phyloP scores from a whole-genome alignment of 2,888 invertebrate genomes.

The Melangyna quadrimaculata region DNA sequence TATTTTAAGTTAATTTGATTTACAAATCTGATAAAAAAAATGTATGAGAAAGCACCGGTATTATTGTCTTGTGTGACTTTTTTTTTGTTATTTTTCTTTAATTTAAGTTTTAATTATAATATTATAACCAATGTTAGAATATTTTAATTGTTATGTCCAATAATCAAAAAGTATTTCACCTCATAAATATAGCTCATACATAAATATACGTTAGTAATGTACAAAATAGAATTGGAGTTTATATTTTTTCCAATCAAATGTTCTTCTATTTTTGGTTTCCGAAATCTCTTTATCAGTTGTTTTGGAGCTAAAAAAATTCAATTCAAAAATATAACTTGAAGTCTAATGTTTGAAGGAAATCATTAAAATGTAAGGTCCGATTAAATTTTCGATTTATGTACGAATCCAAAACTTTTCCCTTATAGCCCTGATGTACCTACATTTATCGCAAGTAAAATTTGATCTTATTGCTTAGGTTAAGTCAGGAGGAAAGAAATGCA shows the following conservation, averaged over 20 bases:
- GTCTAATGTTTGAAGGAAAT: too few relatives aligned
- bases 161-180: not conserved
- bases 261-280: not conserved
- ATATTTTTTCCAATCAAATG: not conserved
- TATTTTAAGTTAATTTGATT: slow-evolving; percentile 19
- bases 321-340: too few relatives aligned
- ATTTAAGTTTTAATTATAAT: slow-evolving; percentile 1
- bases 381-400: too few relatives aligned
- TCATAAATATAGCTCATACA: slow-evolving; percentile 10
- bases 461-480: too few relatives aligned
- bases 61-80: not conserved
- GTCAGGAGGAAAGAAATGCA: too few relatives aligned
- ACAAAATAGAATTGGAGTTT: not conserved
- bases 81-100: slow-evolving; percentile 1
- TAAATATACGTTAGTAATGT: not conserved
- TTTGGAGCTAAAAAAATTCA: not conserved
- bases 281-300: not conserved
- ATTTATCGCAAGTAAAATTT: too few relatives aligned
- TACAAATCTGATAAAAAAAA: not conserved
- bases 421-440: too few relatives aligned
- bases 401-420: too few relatives aligned
- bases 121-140: not conserved
- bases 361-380: too few relatives aligned
- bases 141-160: not conserved
- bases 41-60: not conserved